Conservation (phyloP, 2,888 invertebrate species). For the Unio pictorum region DNA sequence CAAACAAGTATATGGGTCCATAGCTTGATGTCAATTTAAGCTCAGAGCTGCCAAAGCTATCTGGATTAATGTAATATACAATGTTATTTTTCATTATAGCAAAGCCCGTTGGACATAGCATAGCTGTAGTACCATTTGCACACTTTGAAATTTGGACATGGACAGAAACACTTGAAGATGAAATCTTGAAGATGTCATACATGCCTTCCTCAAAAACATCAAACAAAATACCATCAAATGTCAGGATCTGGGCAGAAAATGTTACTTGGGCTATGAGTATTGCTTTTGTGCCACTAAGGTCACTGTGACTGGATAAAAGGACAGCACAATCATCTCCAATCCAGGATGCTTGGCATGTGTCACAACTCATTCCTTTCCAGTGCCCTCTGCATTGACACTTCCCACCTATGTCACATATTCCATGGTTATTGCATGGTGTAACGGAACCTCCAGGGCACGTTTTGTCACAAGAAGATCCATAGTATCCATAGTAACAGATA, state of each 20-base stretch:
- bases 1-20: conserved; percentile 18
- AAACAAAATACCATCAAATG: conserved; percentile 47
- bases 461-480: conserved; percentile 43
- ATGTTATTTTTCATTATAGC: conserved; percentile 5
- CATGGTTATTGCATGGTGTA: conserved; percentile 45
- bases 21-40: conserved; percentile 8
- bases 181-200: conserved; percentile 25
- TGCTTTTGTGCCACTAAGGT: conserved; percentile 10
- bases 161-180: conserved; percentile 7
- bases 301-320: conserved; percentile 21
- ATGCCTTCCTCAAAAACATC: conserved; percentile 29
- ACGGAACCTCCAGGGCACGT: conserved; percentile 45
- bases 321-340: conserved; percentile 45
- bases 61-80: conserved; percentile 12
- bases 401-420: conserved; percentile 41
- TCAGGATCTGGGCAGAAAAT: conserved; percentile 37
- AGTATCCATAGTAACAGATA: conserved; percentile 50
- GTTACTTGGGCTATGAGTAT: conserved; percentile 43
- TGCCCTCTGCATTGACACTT: conserved; percentile 43
- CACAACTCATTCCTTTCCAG: conserved; percentile 43
- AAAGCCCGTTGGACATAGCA: conserved; percentile 10
- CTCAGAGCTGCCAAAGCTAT: conserved; percentile 7
- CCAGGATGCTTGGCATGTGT: conserved; percentile 42
- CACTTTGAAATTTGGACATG: conserved; percentile 18
- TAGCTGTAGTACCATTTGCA: not conserved